Evolutionary conservation across 2,113 vertebrate species (phyloP), one percentile per base, ranked within the genome.

Genomic region (Tauraco erythrolophus): DNA sequence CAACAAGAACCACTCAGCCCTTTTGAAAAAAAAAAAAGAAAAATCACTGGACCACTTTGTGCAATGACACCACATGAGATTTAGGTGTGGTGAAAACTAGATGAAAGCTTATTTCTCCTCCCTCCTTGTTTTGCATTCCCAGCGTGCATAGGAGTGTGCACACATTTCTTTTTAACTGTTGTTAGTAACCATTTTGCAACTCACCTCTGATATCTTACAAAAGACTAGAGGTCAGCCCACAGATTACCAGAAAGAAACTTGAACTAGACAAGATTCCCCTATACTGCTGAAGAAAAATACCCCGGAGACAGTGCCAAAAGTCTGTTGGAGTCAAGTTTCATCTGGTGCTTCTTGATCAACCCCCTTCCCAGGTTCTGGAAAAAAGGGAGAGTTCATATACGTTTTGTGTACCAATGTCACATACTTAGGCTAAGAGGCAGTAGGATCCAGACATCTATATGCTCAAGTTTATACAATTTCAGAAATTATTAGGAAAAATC

Each of bases 11-110:
- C 19, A 61, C 35, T 31, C 14, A 45, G n/a, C 2, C 3, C 9
- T 69, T 62, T 31, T 11, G 11, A 19, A 41, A 85, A 85, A 77
- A 57, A 48, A 19, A 90, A 37, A 89, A 41, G 6, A 61, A 65
- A 85, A 79, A 58, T 82, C 71, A 15, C 25, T 13, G 28, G 31
- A 21, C 19, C 28, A 45, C 28, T 75, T 92, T 94, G 66, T 88
- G 91, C 68, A 96, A 91, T 50, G 82, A 31, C 31, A 91, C 24
- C 39, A 61, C 68, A 53, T 16, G 31, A 88, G 58, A 70, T 64
- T 77, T 41, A 92, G 88, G 91, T 80, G 94, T 94, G 94, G 76
- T 91, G 46, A 94, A 93, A 94, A 57, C 23, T n/a, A 41, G 66
- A 60, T 57, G 85, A 94, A 93, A 85, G 61, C 28, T 68, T 78